Evolutionary conservation across 2,797 vertebrate species (phyloP).

Genomic region (Sebastes cheni): DNA sequence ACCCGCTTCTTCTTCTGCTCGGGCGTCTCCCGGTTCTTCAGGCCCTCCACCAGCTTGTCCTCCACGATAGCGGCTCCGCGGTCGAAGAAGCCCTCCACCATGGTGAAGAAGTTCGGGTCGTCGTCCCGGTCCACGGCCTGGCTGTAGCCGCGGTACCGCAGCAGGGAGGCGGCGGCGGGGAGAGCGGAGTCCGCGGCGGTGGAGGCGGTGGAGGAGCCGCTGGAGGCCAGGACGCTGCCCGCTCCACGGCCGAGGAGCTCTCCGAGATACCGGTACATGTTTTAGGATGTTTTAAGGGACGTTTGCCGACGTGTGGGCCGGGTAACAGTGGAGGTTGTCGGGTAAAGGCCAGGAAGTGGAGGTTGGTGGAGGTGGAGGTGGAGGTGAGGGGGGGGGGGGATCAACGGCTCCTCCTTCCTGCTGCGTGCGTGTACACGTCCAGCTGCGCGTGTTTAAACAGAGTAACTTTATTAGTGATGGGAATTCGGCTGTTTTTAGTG

Average conservation of each 20-base stretch:
- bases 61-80: slow-evolving; percentile 92
- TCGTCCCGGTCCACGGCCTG: slow-evolving; percentile 83
- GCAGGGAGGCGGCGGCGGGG: slow-evolving; percentile 68
- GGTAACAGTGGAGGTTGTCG: neutral
- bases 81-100: slow-evolving; percentile 98
- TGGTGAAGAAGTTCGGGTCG: slow-evolving; percentile 95
- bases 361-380: no score
- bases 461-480: no score
- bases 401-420: slow-evolving; percentile 59
- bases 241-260: slow-evolving; percentile 80
- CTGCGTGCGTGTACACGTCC: neutral
- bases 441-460: neutral
- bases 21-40: slow-evolving; percentile 86
- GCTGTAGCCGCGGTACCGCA: slow-evolving; percentile 86
- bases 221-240: slow-evolving; percentile 64
- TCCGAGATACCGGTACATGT: slow-evolving; percentile 89
- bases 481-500: no score
- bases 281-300: neutral
- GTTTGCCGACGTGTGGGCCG: neutral
- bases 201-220: slow-evolving; percentile 41
- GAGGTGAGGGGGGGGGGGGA: no score
- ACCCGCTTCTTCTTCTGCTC: slow-evolving; percentile 91
- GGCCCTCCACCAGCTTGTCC: slow-evolving; percentile 90
- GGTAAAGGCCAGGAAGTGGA: slow-evolving; percentile 4
- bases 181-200: slow-evolving; percentile 61